These are phyloP conservation scores for Psophia crepitans DNA, from an alignment of 2,113 vertebrate species.

Conservation along the genomic window DNA sequence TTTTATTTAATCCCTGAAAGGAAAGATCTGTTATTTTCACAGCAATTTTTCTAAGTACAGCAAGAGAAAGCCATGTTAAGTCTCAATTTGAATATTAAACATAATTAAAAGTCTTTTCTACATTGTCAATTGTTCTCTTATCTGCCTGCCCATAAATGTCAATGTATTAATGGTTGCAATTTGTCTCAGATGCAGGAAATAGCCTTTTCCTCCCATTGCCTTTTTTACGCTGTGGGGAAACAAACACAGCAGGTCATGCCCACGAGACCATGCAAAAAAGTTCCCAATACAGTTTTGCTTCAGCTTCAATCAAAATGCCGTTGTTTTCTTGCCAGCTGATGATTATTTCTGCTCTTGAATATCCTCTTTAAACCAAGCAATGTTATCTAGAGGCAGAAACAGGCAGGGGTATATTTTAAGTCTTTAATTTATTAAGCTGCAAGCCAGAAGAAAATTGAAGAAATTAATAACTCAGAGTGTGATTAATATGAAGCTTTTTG, in stretches of 20 bases:
- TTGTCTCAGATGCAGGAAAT: background rate
- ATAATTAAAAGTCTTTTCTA: constrained; percentile 14
- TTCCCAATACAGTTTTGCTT: background rate
- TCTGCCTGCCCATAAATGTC: background rate
- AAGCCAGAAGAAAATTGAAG: background rate
- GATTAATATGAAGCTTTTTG: background rate
- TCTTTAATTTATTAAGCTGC: background rate
- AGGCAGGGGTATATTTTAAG: background rate
- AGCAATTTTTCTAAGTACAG: background rate
- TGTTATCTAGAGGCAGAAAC: background rate
- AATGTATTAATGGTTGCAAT: background rate
- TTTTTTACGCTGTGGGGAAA: background rate
- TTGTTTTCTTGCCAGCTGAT: background rate
- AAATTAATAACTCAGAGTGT: background rate
- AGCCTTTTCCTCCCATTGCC: background rate
- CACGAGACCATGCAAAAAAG: background rate
- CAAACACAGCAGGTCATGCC: background rate
- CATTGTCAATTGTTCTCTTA: background rate
- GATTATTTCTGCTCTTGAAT: background rate
- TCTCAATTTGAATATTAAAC: background rate
- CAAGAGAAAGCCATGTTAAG: background rate
- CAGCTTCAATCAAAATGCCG: background rate
- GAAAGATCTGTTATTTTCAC: background rate
- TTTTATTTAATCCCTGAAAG: background rate
- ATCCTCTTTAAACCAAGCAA: background rate